Conservation (phyloP, 1,140 invertebrate species). For the Sarcophaga peregrina region DNA sequence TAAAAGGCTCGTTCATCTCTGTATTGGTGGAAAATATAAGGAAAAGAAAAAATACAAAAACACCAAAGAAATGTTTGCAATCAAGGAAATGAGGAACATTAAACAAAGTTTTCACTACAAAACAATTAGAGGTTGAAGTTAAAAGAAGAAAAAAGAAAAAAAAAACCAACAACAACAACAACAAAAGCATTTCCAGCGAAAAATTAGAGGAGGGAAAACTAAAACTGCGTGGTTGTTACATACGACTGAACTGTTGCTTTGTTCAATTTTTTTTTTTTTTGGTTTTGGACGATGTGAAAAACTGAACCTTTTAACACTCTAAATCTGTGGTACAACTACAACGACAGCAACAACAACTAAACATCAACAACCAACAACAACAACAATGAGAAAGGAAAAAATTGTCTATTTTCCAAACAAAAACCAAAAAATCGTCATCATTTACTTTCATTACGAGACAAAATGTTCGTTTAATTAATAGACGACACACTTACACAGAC, state of each 20-base stretch:
- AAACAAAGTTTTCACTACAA: constrained; percentile 12
- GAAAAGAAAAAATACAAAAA: not conserved
- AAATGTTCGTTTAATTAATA: constrained; percentile 20
- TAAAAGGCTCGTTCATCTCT: too few relatives aligned
- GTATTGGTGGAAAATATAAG: not conserved
- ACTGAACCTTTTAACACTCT: constrained; percentile 16
- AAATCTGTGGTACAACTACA: not conserved
- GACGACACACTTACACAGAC: not conserved
- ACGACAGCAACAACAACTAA: not conserved
- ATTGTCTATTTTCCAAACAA: not conserved
- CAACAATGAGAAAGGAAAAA: not conserved
- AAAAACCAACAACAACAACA: too few relatives aligned
- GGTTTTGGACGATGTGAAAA: constrained; percentile 6
- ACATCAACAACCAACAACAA: not conserved
- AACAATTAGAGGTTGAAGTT: constrained; percentile 19
- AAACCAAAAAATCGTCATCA: not conserved
- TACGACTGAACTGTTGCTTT: not conserved
- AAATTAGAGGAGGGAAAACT: not conserved
- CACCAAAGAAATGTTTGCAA: constrained; percentile 2
- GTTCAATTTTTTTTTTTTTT: too few relatives aligned
- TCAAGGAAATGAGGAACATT: constrained; percentile 27
- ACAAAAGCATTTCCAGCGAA: too few relatives aligned
- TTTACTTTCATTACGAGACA: constrained; percentile 22
- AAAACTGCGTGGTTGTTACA: constrained; percentile 17
- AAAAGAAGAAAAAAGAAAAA: not conserved